A percentile compares a stretch with the other conserved stretches of the same genome.
phyloP scores from a whole-genome alignment of 2,797 vertebrate species.

The Chromis chromis region DNA sequence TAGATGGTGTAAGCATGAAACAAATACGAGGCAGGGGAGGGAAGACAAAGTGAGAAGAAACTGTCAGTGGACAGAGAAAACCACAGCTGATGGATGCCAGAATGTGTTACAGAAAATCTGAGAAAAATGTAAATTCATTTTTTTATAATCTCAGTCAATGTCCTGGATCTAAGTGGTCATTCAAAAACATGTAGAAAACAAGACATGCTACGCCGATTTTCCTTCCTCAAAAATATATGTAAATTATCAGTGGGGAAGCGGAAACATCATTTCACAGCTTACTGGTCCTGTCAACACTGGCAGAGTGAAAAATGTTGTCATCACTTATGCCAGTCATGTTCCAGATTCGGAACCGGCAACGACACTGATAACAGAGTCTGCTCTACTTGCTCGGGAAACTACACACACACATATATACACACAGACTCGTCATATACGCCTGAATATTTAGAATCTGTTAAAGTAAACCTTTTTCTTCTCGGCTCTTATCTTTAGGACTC shows the following conservation, averaged over 20 bases:
- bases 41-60: conserved; percentile 1
- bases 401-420: neutral
- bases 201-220: conserved; percentile 4
- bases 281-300: conserved; percentile 46
- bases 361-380: conserved; percentile 16
- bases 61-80: neutral
- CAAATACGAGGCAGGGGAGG: neutral
- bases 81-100: neutral
- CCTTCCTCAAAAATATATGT: conserved; percentile 18
- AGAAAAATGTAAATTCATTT: neutral
- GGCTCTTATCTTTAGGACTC: neutral
- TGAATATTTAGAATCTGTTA: neutral
- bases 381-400: conserved; percentile 10
- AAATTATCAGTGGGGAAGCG: conserved; percentile 32
- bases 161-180: neutral
- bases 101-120: neutral
- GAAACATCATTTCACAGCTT: conserved; percentile 51
- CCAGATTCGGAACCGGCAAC: conserved; percentile 40
- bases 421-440: neutral
- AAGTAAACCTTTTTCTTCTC: neutral
- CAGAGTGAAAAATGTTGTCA: conserved; percentile 41
- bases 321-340: conserved; percentile 40
- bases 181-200: conserved; percentile 9
- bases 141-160: neutral
- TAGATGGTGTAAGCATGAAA: neutral